A percentile compares a stretch with the other conserved stretches of the same genome.
These are phyloP conservation scores for Ophion costatus DNA, from an alignment of 2,888 invertebrate species.

Conservation along the genomic window DNA sequence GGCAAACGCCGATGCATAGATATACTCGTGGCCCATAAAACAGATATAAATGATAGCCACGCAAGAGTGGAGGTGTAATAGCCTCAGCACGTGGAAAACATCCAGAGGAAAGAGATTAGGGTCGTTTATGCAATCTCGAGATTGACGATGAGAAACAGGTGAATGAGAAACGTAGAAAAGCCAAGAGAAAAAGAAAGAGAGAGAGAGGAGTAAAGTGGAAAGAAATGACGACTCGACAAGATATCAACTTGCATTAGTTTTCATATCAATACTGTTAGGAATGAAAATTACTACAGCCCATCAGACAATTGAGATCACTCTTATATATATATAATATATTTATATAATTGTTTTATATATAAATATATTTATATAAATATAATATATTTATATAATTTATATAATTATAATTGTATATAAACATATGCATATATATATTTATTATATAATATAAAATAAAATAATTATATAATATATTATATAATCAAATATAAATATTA, in stretches of 20 bases:
- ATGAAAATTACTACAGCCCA: constrained; percentile 42
- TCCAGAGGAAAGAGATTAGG: constrained; percentile 20
- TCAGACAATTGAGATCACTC: background rate
- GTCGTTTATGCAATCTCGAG: constrained; percentile 21
- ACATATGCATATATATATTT: too few species aligned
- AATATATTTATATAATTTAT: too few species aligned
- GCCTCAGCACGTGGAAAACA: constrained; percentile 58
- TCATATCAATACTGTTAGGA: constrained; percentile 28
- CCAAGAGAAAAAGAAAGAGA: background rate
- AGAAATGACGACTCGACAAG: background rate
- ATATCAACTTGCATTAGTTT: constrained; percentile 21
- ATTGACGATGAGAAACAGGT: constrained; percentile 55
- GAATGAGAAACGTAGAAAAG: constrained; percentile 30
- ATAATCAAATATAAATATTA: too few species aligned
- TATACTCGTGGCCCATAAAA: background rate
- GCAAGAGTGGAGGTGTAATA: constrained; percentile 47
- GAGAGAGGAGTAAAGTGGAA: background rate
- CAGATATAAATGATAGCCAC: constrained; percentile 35
- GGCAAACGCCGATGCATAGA: background rate
- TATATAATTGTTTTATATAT: too few species aligned
- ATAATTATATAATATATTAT: too few species aligned
- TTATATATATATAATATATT: too few species aligned
- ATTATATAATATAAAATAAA: too few species aligned
- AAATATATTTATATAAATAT: too few species aligned
- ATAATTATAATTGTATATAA: too few species aligned